Evolutionary conservation across 2,888 invertebrate species (phyloP).

Genomic region (Ochropacha duplaris): DNA sequence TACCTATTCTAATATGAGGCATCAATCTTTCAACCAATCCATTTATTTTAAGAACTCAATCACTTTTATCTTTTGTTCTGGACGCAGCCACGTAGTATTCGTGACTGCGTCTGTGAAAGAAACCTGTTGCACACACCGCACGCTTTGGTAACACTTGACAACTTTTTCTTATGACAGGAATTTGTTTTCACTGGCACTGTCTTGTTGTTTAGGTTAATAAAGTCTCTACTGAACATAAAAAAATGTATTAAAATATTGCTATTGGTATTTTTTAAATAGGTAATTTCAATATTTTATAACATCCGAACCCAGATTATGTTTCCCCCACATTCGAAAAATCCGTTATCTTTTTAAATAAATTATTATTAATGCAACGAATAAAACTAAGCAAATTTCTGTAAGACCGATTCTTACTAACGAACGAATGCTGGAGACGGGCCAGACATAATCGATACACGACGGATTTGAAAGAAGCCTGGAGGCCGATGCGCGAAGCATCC

Average conservation of each 20-base stretch:
- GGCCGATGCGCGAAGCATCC: not conserved
- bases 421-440: not conserved
- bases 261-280: too few species aligned
- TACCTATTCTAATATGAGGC: not conserved
- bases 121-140: not conserved
- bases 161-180: too few species aligned
- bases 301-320: not conserved
- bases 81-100: not conserved
- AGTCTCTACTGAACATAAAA: too few species aligned
- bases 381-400: not conserved
- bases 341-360: not conserved
- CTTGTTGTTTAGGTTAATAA: not conserved
- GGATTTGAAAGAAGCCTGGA: not conserved
- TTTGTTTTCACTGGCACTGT: too few species aligned
- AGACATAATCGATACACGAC: not conserved
- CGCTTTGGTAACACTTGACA: not conserved
- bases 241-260: too few species aligned
- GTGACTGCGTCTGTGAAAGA: not conserved
- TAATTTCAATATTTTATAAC: too few species aligned
- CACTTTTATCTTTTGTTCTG: not conserved
- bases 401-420: not conserved
- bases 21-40: not conserved
- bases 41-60: not conserved
- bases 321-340: not conserved
- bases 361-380: not conserved